Evolutionary conservation across 2,888 invertebrate species (phyloP).

Genomic region (Drosophila phalerata): DNA sequence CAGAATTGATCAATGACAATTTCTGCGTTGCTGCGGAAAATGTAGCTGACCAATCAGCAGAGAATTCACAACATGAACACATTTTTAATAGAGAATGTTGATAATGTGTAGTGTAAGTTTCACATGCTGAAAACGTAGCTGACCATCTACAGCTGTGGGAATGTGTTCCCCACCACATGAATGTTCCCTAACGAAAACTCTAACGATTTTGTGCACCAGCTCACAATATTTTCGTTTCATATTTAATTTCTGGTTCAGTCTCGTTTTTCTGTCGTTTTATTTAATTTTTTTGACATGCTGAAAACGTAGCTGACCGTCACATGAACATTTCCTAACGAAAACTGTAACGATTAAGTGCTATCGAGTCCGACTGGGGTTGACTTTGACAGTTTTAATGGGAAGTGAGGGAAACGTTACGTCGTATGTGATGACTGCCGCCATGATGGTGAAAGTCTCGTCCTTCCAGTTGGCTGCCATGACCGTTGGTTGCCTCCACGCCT

Average conservation of each 20-base stretch:
- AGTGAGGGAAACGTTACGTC: slow-evolving; percentile 69
- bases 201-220: too few species aligned
- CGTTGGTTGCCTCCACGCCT: slow-evolving; percentile 79
- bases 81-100: not conserved
- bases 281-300: not conserved
- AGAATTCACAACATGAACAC: too few species aligned
- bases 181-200: not conserved
- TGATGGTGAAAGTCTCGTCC: slow-evolving; percentile 83
- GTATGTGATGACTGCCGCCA: slow-evolving; percentile 83
- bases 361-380: not conserved
- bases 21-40: not conserved
- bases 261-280: slow-evolving; percentile 3
- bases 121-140: not conserved
- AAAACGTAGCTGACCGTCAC: not conserved
- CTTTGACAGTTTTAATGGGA: not conserved
- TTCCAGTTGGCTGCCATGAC: slow-evolving; percentile 81
- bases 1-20: not conserved
- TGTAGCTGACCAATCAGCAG: not conserved
- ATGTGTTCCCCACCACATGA: not conserved
- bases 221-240: too few species aligned
- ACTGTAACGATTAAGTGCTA: not conserved
- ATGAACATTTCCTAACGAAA: not conserved
- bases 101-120: not conserved
- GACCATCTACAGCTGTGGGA: not conserved
- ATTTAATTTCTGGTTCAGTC: too few species aligned